phyloP scores from a whole-genome alignment of 2,113 vertebrate species.

The Ovis canadensis region DNA sequence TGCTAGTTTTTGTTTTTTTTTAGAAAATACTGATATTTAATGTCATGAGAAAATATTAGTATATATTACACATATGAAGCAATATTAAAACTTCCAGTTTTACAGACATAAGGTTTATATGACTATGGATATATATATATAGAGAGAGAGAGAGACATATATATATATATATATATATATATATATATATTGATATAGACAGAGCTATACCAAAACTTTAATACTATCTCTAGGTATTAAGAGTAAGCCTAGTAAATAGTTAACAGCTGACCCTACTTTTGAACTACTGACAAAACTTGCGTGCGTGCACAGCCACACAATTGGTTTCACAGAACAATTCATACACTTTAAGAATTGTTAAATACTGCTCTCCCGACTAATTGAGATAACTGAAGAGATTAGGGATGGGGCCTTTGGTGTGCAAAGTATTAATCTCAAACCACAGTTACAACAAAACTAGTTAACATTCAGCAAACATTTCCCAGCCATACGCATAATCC shows the following conservation, averaged over 20 bases:
- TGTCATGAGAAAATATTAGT: not conserved
- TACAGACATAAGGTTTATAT: not conserved
- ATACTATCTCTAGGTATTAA: not conserved
- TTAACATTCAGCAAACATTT: not conserved
- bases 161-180: not conserved
- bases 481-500: not conserved
- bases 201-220: not conserved
- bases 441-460: not conserved
- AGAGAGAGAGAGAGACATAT: not conserved
- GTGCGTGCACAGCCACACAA: not conserved
- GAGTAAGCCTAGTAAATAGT: not conserved
- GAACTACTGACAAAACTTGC: not conserved
- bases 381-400: not conserved
- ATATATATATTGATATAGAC: not conserved
- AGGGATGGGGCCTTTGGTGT: no score
- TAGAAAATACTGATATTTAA: not conserved
- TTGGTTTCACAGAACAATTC: not conserved
- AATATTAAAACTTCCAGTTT: not conserved
- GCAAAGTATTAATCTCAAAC: not conserved
- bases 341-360: not conserved
- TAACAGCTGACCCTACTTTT: not conserved
- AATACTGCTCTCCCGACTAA: not conserved
- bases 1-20: not conserved
- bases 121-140: not conserved
- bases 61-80: not conserved